Conservation (phyloP, 2,113 vertebrate species). For the Strix uralensis region DNA sequence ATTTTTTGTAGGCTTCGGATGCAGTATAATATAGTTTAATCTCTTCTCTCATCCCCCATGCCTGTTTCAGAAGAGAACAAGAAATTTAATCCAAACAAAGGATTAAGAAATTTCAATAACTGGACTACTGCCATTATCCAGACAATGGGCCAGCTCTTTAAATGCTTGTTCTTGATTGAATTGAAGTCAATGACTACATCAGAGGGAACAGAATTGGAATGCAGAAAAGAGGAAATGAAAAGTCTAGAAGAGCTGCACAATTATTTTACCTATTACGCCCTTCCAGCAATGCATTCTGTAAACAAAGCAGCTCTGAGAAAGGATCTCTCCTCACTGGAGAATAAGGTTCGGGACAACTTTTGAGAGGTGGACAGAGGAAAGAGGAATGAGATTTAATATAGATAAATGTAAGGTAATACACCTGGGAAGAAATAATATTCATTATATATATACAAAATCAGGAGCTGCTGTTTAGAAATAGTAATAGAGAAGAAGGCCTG, state of each 20-base stretch:
- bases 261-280: slow-evolving; percentile 13
- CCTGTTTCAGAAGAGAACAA: slow-evolving; percentile 46
- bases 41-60: slow-evolving; percentile 13
- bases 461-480: slow-evolving; percentile 38
- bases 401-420: slow-evolving; percentile 72
- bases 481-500: not conserved
- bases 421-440: slow-evolving; percentile 56
- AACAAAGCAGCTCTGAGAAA: slow-evolving; percentile 44
- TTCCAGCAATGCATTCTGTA: not conserved
- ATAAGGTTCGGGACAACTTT: slow-evolving; percentile 35
- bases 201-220: slow-evolving; percentile 10
- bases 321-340: slow-evolving; percentile 56
- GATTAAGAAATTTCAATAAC: slow-evolving; percentile 60
- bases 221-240: slow-evolving; percentile 42
- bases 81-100: slow-evolving; percentile 57
- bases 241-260: not conserved
- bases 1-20: not conserved
- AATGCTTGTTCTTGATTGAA: slow-evolving; percentile 20
- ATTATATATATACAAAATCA: slow-evolving; percentile 26
- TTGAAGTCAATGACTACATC: slow-evolving; percentile 29
- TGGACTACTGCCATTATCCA: slow-evolving; percentile 14
- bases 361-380: slow-evolving; percentile 53
- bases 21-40: slow-evolving; percentile 13
- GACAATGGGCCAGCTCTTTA: slow-evolving; percentile 33
- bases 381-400: slow-evolving; percentile 73